Evolutionary conservation across 2,888 invertebrate genomes (phyloP).

Genomic region (Pollenia labialis): DNA sequence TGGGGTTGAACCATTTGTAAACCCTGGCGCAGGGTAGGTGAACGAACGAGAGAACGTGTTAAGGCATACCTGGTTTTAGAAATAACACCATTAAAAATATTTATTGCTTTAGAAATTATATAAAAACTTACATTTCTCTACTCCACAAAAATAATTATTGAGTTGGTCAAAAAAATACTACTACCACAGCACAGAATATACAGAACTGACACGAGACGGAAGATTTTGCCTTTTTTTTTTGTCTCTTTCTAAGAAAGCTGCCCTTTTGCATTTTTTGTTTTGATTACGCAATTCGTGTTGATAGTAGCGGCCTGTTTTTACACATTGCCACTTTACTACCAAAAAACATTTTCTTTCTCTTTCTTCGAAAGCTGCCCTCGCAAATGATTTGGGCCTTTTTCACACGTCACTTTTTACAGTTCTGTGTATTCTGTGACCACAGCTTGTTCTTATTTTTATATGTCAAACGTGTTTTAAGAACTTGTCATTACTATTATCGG

Average conservation of each 20-base stretch:
- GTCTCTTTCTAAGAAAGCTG: no score
- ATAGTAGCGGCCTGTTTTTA: no score
- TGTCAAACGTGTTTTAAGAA: conserved; percentile 32
- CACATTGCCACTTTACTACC: no score
- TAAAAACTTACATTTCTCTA: conserved; percentile 68
- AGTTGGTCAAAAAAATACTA: conserved; percentile 39
- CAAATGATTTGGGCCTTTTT: no score
- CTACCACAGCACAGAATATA: conserved; percentile 15
- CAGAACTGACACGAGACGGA: no score
- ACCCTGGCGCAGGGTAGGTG: conserved; percentile 79
- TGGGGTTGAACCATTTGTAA: conserved; percentile 75
- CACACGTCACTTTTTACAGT: no score
- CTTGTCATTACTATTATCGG: conserved; percentile 34
- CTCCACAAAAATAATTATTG: conserved; percentile 27
- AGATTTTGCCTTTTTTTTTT: no score
- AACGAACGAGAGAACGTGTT: conserved; percentile 78
- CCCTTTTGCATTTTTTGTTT: no score
- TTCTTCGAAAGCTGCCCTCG: no score
- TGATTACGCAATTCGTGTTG: no score
- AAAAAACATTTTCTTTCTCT: no score
- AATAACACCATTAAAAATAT: conserved; percentile 13
- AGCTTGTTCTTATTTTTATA: conserved; percentile 58
- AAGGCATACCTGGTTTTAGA: conserved; percentile 78
- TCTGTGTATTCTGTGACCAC: no score
- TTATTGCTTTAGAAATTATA: conserved; percentile 37